A percentile compares a stretch with the other conserved stretches of the same genome.
These are phyloP conservation scores for Bombus sylvicola DNA, from an alignment of 1,140 invertebrate species.

Conservation along the genomic window DNA sequence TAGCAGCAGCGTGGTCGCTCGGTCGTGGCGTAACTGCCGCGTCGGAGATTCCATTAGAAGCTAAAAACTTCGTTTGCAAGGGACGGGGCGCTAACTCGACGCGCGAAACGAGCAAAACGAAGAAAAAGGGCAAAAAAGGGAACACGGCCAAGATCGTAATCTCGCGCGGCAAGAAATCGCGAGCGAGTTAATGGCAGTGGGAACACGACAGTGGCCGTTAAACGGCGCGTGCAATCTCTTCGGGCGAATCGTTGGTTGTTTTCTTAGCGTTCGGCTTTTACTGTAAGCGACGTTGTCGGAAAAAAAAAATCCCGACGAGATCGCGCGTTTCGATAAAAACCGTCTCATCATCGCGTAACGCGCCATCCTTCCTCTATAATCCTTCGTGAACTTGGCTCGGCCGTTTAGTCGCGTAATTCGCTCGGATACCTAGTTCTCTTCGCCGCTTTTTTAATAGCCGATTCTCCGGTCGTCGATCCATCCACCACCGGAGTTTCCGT, in stretches of 20 bases:
- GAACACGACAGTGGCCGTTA: not conserved
- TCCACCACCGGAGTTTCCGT: too few species aligned
- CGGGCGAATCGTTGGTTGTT: not conserved
- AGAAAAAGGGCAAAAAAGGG: not conserved
- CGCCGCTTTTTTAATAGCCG: too few species aligned
- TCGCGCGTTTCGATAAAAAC: too few species aligned
- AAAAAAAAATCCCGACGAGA: too few species aligned
- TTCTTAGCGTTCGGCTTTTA: not conserved
- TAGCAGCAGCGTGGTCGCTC: too few species aligned
- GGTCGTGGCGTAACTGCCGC: not conserved
- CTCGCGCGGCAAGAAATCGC: not conserved
- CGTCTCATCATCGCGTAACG: too few species aligned
- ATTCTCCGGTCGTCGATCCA: too few species aligned
- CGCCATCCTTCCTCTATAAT: too few species aligned
- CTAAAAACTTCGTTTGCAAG: not conserved
- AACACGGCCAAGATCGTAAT: not conserved
- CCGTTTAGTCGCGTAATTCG: too few species aligned
- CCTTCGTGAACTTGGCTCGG: too few species aligned
- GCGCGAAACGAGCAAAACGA: not conserved
- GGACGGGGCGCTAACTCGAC: not conserved
- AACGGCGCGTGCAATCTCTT: slow-evolving; percentile 22
- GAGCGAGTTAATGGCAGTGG: not conserved
- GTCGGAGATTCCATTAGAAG: not conserved
- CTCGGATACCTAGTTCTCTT: too few species aligned
- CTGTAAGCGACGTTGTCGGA: not conserved